Base-by-base conservation (phyloP, 2,113 vertebrate genomes). In the Archilochus colubris region DNA sequence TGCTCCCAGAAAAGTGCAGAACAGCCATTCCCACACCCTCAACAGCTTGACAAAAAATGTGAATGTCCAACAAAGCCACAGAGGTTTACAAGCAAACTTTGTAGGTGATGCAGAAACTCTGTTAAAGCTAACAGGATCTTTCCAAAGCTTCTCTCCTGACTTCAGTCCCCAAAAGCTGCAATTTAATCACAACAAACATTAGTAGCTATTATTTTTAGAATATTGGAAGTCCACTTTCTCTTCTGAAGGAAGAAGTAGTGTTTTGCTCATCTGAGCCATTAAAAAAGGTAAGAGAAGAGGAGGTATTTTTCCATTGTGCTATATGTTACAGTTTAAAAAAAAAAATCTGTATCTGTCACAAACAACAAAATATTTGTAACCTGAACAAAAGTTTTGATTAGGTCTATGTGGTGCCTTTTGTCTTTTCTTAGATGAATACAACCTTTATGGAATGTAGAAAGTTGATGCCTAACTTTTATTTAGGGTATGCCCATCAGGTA, bases 61-160 rank as follows among this genome's bases (percentile, higher is more conserved):
- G 14, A 53, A 36, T 0, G 0, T 27, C 19, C 62, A 36, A 5
- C 0, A 2, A 58, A 51, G n/a, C 28, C 33, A 1, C 38, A 14
- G n/a, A 14, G 38, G 24, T 76, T 94, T 82, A 76, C 58, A 72
- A 36, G 53, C 44, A 40, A 22, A 51, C 20, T 75, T 86, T 53
- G 9, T 3, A 46, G 38, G n/a, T 48, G 38, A 69, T 46, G 38
- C 36, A 89, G 64, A 40, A 78, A 75, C 22, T 48, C 27, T 66
- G 51, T 17, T 44, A 81, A 44, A 88, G 57, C 38, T 66, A 95
- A 93, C 0, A 0, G 15, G 7, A 23, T 75, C 19, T 50, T 94
- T 59, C 89, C 5, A 16, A 21, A 30, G 33, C n/a, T 72, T 63
- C 61, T 86, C 16, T 2, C 1, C 48, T 86, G 73, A 50, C 10